These are phyloP conservation scores for Xylota sylvarum DNA, from an alignment of 2,888 invertebrate genomes.

Conservation along the genomic window DNA sequence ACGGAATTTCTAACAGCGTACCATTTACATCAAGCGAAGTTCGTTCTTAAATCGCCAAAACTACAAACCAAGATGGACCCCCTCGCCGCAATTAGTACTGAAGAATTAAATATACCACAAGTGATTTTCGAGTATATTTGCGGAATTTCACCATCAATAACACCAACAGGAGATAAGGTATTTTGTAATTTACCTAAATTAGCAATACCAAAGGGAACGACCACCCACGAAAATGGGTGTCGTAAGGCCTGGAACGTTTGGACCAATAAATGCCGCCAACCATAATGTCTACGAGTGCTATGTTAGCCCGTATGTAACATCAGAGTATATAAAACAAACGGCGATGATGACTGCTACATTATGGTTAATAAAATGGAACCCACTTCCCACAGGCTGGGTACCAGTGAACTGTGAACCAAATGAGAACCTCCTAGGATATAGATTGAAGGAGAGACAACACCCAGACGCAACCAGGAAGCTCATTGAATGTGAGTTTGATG, in stretches of 20 bases:
- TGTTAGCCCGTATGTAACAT: constrained; percentile 29
- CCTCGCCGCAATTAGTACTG: constrained; percentile 39
- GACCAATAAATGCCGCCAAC: background rate
- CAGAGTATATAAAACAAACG: too few species aligned
- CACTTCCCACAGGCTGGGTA: too few species aligned
- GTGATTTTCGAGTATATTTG: constrained; percentile 40
- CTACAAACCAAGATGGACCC: constrained; percentile 48
- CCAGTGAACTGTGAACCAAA: too few species aligned
- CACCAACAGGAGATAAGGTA: constrained; percentile 39
- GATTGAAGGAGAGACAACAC: too few species aligned
- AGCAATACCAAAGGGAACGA: constrained; percentile 29
- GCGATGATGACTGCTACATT: too few species aligned
- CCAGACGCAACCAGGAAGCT: too few species aligned
- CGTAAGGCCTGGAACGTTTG: constrained; percentile 1
- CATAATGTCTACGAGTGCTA: constrained; percentile 44
- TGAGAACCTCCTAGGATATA: too few species aligned
- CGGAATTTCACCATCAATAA: constrained; percentile 23
- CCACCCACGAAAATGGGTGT: background rate
- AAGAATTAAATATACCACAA: constrained; percentile 36
- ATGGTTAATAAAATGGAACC: too few species aligned
- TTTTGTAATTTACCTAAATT: constrained; percentile 27
- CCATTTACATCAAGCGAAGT: constrained; percentile 39
- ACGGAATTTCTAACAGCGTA: constrained; percentile 37
- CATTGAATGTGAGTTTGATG: too few species aligned
- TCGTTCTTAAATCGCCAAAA: constrained; percentile 6